Evolutionary conservation across 1,140 invertebrate species (phyloP), one percentile per base, ranked within the genome.

Genomic region (Acromyrmex charruanus): DNA sequence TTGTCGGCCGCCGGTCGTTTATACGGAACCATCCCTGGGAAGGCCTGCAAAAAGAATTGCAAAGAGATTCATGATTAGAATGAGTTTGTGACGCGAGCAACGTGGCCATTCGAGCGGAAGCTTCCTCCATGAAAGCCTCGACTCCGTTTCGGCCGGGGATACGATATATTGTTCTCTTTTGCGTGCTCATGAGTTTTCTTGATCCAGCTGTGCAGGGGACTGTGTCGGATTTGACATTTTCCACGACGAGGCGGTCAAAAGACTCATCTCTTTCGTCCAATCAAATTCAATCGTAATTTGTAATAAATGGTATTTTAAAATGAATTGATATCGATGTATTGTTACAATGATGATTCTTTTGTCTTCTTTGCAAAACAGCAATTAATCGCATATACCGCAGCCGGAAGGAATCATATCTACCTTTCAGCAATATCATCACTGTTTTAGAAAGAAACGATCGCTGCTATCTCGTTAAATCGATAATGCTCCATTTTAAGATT

Each of bases 1-100:
- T 99, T 99, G 95, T 99, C 98, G 74, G 98, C 98, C 92, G 98
- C 98, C 93, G 98, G 97, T 96, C 99, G 97, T 96, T 98, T 99
- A 96, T 98, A 99, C 94, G 98, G 98, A 94, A 98, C 97, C 97
- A 99, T 98, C 93, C 98, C 98, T 94, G 98, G 98, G 96, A 99
- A 98, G 94, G 97, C 97, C 98, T 99, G 96, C 12, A 96, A 89
- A 90, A 16, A 92, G 87, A 95, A 91, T 51, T 55, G 79, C 77
- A 61, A 16, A 91, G 82, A 71, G 31, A 69, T 68, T 44, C 18
- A 53, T 25, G 65, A 86, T 90, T 90, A 90, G 77, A 10, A 63
- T 1, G 3, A 2, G 25, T 1, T 49, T n/a, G 65, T 39, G 61
- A 55, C 12, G 18, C 35, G 55, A 49, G 14, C 6, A 74, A 16